Conservation (phyloP, 2,888 invertebrate species). For the Prostheceraeus crozeri region DNA sequence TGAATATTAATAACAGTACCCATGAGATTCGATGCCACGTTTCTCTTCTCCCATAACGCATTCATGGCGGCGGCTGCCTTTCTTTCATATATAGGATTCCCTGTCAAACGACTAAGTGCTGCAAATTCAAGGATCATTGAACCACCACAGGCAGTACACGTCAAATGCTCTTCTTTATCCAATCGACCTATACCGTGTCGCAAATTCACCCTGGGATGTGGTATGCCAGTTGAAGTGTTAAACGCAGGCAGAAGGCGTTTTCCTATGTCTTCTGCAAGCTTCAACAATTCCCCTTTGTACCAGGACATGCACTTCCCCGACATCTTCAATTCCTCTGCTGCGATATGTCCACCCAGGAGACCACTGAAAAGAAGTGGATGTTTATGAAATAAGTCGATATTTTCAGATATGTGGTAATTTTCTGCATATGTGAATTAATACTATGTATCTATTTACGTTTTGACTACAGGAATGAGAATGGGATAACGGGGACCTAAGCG, state of each 20-base stretch:
- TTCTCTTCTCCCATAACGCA: slow-evolving; percentile 84
- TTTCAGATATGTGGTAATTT: too few relatives aligned
- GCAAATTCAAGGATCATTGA: slow-evolving; percentile 96
- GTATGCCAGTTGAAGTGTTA: slow-evolving; percentile 92
- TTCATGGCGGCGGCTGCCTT: slow-evolving; percentile 94
- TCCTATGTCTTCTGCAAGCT: slow-evolving; percentile 84
- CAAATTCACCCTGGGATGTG: slow-evolving; percentile 73
- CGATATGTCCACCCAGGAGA: slow-evolving; percentile 79
- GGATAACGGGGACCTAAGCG: too few relatives aligned
- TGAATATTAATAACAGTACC: slow-evolving; percentile 95
- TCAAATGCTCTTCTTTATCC: slow-evolving; percentile 53
- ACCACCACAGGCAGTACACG: slow-evolving; percentile 95
- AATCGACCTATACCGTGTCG: slow-evolving; percentile 22
- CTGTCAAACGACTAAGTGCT: slow-evolving; percentile 81
- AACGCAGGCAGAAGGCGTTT: slow-evolving; percentile 88
- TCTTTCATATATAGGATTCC: slow-evolving; percentile 76
- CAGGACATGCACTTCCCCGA: slow-evolving; percentile 59
- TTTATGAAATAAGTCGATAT: too few relatives aligned
- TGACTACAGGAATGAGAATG: too few relatives aligned
- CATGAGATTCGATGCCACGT: slow-evolving; percentile 82
- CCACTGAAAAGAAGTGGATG: slow-evolving; percentile 63
- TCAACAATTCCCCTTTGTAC: slow-evolving; percentile 71
- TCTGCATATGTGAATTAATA: too few relatives aligned
- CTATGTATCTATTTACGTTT: too few relatives aligned
- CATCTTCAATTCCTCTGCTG: slow-evolving; percentile 72